A percentile compares a stretch with the other conserved stretches of the same genome.
These are phyloP conservation scores for Gryon sp. DNA, from an alignment of 1,140 invertebrate genomes.

Conservation along the genomic window DNA sequence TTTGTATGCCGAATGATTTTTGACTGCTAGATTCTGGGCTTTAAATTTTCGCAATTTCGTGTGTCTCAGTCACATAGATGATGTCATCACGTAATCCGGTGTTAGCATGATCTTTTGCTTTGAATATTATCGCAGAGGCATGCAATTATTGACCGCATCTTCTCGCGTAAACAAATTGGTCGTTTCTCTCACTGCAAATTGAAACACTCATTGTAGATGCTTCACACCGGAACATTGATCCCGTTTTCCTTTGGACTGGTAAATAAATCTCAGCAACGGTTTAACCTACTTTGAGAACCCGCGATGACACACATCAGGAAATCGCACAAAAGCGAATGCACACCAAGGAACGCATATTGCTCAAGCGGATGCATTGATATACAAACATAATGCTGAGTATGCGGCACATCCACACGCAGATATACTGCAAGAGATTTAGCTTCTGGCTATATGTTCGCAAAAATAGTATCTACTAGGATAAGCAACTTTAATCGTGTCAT, in stretches of 20 bases:
- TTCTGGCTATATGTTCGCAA: conserved; percentile 48
- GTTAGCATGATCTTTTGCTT: too few relatives aligned
- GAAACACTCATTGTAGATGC: conserved; percentile 1
- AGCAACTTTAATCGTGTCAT: conserved; percentile 32
- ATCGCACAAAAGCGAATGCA: conserved; percentile 65
- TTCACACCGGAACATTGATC: conserved; percentile 50
- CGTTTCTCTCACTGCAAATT: conserved; percentile 14
- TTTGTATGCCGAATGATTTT: too few relatives aligned
- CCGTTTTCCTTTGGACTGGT: conserved; percentile 43
- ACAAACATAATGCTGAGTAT: conserved; percentile 39
- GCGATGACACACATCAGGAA: conserved; percentile 66
- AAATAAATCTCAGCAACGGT: conserved; percentile 56
- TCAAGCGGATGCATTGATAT: conserved; percentile 44
- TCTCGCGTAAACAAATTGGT: background rate
- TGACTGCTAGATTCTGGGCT: too few relatives aligned
- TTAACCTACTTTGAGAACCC: conserved; percentile 69
- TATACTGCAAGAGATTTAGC: conserved; percentile 17
- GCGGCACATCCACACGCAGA: conserved; percentile 29
- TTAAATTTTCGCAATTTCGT: too few relatives aligned
- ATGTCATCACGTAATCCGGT: too few relatives aligned
- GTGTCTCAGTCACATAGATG: too few relatives aligned
- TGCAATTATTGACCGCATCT: too few relatives aligned
- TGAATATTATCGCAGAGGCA: too few relatives aligned
- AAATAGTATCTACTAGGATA: conserved; percentile 50
- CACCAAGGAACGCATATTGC: conserved; percentile 50